phyloP scores from a whole-genome alignment of 2,113 vertebrate genomes.

The Athene cunicularia region DNA sequence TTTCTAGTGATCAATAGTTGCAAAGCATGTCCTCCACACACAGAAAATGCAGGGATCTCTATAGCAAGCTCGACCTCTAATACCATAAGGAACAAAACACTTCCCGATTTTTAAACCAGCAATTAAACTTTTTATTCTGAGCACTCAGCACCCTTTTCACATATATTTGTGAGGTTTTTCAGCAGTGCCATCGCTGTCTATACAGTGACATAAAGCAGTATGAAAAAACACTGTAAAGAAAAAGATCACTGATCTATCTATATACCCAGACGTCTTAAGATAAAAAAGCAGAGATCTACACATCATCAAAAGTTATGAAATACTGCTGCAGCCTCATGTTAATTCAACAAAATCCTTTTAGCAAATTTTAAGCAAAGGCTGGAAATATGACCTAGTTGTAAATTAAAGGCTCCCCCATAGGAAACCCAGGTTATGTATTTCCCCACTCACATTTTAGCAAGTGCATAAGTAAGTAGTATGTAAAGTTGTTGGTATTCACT shows the following conservation, averaged over 20 bases:
- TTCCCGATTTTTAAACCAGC: not conserved
- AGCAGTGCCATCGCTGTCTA: not conserved
- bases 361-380: not conserved
- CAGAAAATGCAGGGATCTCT: not conserved
- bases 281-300: not conserved
- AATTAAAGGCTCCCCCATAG: not conserved
- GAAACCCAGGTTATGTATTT: not conserved
- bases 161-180: not conserved
- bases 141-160: not conserved
- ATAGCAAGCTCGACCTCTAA: not conserved
- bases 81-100: not conserved
- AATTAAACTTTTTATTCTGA: not conserved
- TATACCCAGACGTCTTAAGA: not conserved
- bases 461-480: not conserved
- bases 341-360: not conserved
- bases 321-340: not conserved
- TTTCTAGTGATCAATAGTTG: slow-evolving; percentile 12
- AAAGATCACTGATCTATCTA: not conserved
- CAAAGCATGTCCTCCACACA: not conserved
- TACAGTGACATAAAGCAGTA: not conserved
- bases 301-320: not conserved
- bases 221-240: not conserved
- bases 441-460: not conserved
- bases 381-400: not conserved
- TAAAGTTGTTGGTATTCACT: not conserved